These are phyloP conservation scores for Cataglyphis altisquamis DNA, from an alignment of 2,888 invertebrate species.

Conservation along the genomic window DNA sequence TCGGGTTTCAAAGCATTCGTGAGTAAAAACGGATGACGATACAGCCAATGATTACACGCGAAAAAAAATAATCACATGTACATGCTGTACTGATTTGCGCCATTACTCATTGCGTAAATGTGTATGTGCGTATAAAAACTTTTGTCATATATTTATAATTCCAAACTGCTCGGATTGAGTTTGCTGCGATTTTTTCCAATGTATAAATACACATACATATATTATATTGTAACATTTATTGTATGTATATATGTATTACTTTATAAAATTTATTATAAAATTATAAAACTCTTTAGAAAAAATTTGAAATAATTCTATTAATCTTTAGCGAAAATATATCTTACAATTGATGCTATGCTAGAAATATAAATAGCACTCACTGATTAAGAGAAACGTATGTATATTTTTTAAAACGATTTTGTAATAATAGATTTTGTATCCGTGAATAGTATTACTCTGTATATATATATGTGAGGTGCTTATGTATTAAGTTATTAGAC, in stretches of 20 bases:
- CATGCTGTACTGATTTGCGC: not conserved
- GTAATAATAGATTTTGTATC: not conserved
- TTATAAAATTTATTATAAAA: constrained; percentile 1
- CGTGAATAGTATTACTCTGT: not conserved
- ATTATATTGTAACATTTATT: not conserved
- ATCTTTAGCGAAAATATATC: not conserved
- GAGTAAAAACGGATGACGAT: constrained; percentile 8
- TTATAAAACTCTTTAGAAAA: not conserved
- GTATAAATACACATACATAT: not conserved
- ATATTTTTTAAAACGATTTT: not conserved
- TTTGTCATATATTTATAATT: constrained; percentile 20
- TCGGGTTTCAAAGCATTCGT: constrained; percentile 15
- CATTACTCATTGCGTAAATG: constrained; percentile 20
- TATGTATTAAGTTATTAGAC: not conserved
- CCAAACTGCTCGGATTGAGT: not conserved
- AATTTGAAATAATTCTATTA: constrained; percentile 1
- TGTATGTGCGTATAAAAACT: constrained; percentile 1
- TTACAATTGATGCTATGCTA: not conserved
- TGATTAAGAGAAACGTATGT: not conserved
- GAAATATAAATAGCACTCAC: constrained; percentile 13
- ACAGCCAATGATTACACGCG: constrained; percentile 21
- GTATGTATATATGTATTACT: not conserved
- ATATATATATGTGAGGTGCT: too few relatives aligned
- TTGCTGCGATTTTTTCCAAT: not conserved
- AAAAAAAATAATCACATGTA: constrained; percentile 27